Percentiles rank a stretch among this genome's conserved stretches.
phyloP scores from a whole-genome alignment of 2,888 invertebrate genomes.

The Dolomedes plantarius region DNA sequence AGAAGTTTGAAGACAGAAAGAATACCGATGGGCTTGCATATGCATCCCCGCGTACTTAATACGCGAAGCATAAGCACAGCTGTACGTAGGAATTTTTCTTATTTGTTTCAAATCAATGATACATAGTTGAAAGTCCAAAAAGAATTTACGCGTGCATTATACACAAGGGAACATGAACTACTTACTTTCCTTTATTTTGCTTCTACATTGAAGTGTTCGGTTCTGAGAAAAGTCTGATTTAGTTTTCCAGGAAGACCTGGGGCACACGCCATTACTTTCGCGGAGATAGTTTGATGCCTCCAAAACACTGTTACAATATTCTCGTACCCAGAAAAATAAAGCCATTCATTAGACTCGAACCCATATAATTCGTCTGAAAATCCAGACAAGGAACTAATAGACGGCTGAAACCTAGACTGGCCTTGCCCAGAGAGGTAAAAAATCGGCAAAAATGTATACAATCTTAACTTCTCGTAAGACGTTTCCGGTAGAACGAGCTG shows the following conservation, averaged over 20 bases:
- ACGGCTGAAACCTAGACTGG: neutral
- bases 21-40: too few relatives aligned
- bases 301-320: neutral
- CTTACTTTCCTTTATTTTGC: too few relatives aligned
- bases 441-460: slow-evolving; percentile 3
- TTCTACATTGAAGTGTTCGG: too few relatives aligned
- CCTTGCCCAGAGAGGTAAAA: neutral
- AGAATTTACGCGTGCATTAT: too few relatives aligned
- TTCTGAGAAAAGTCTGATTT: too few relatives aligned
- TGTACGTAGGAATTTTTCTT: too few relatives aligned
- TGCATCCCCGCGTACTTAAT: too few relatives aligned
- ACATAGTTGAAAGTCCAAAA: too few relatives aligned
- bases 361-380: slow-evolving; percentile 1
- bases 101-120: too few relatives aligned
- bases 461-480: neutral
- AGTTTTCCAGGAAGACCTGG: neutral
- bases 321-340: neutral
- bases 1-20: too few relatives aligned
- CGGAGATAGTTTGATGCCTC: neutral
- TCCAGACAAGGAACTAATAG: slow-evolving; percentile 10
- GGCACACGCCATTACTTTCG: neutral
- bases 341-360: neutral
- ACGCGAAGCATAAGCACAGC: too few relatives aligned
- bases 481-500: slow-evolving; percentile 6
- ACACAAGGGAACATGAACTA: too few relatives aligned